Conservation (phyloP, 2,797 vertebrate genomes). For the Sebastes jordani region DNA sequence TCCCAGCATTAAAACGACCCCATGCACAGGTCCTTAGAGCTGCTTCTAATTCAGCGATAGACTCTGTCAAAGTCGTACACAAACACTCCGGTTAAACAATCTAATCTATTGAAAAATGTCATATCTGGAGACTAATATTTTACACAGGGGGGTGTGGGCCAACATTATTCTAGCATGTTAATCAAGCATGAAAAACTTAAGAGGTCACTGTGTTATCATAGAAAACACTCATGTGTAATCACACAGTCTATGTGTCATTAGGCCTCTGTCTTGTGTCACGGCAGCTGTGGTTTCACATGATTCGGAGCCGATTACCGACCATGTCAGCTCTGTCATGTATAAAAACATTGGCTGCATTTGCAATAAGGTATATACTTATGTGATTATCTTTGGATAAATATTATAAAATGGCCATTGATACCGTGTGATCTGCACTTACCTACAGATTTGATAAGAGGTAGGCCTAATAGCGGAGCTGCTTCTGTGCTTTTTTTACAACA, state of each 20-base stretch:
- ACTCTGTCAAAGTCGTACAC: conserved; percentile 12
- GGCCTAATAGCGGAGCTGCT: neutral
- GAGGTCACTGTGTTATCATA: conserved; percentile 64
- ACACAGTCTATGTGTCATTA: conserved; percentile 42
- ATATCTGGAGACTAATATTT: conserved; percentile 51
- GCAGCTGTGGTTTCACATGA: conserved; percentile 54
- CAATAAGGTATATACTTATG: conserved; percentile 36
- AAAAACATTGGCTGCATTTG: conserved; percentile 57
- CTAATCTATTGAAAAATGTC: conserved; percentile 53
- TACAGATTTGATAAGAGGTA: conserved; percentile 30
- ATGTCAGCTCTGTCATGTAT: conserved; percentile 37
- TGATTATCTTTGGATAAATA: conserved; percentile 70
- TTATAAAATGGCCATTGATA: conserved; percentile 47
- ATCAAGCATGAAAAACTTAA: conserved; percentile 54
- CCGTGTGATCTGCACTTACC: conserved; percentile 20
- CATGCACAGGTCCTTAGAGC: conserved; percentile 6
- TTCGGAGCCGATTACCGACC: conserved; percentile 59
- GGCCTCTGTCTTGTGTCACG: conserved; percentile 65
- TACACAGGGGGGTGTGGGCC: conserved; percentile 28
- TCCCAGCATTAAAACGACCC: conserved; percentile 19
- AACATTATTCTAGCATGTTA: conserved; percentile 43
- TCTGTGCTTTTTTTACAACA: neutral
- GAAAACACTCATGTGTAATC: conserved; percentile 68
- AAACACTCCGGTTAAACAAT: conserved; percentile 36
- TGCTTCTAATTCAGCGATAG: conserved; percentile 21